phyloP scores from a whole-genome alignment of 2,113 vertebrate genomes.

The Aplodontia rufa region DNA sequence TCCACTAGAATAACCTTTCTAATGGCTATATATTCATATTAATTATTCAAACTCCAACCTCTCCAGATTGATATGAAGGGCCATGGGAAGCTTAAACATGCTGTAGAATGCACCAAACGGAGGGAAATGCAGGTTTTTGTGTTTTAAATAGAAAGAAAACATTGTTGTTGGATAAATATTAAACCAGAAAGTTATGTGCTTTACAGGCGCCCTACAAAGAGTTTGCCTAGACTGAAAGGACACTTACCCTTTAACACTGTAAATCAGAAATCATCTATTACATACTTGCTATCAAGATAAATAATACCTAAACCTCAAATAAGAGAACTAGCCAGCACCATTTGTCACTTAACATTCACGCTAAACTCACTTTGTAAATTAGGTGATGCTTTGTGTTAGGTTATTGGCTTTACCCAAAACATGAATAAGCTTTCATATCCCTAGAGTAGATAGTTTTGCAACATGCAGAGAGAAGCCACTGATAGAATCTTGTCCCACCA shows the following conservation, averaged over 20 bases:
- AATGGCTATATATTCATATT: neutral
- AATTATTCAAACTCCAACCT: neutral
- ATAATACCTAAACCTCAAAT: neutral
- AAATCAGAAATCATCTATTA: neutral
- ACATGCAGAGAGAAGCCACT: neutral
- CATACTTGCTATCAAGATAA: neutral
- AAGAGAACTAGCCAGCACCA: neutral
- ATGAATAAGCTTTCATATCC: neutral
- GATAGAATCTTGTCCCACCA: neutral
- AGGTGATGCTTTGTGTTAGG: neutral
- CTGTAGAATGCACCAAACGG: rapidly evolving
- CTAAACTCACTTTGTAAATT: neutral
- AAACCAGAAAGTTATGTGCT: neutral
- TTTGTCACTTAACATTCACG: neutral
- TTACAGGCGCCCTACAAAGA: neutral
- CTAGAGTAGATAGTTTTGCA: neutral
- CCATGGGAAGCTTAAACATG: neutral
- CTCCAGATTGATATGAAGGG: neutral
- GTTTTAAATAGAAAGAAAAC: neutral
- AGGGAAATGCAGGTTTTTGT: rapidly evolving
- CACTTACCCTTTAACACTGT: neutral
- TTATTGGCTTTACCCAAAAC: neutral
- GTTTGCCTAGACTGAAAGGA: neutral
- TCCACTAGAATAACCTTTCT: neutral
- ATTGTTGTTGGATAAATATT: neutral